Base-by-base conservation (phyloP, 2,797 vertebrate species). In the Silurus lanzhouensis region DNA sequence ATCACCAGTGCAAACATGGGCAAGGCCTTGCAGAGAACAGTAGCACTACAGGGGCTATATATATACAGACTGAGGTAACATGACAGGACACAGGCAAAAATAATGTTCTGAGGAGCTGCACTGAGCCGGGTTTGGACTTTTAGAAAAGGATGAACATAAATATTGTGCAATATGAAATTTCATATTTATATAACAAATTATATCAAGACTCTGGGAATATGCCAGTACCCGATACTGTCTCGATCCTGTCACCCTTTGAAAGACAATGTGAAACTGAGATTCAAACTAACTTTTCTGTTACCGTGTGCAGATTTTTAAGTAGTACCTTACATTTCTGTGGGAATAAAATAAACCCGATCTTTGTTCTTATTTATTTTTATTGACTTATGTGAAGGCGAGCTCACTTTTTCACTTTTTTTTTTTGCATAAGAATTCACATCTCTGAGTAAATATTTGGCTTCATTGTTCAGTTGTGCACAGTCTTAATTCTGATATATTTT, bases 11-110 rank as follows among this genome's bases (percentile, higher is more conserved):
- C 58, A 83, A 83, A 61, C 67, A 25, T 38, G 27, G 22, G 81
- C 81, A 72, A 83, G 68, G 70, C 68, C 70, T 83, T 83, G 57
- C 81, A 83, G 13, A 25, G 31, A 61, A 13, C 57, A 83, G 68
- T 60, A 83, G 61, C 22, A 20, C 68, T 72, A 14, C 38, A 61
- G 27, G 22, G 22, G 19, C 14, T 83, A 44, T 75, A 48, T 75
- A 75, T 75, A 75, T 20, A 44, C 68, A n/a, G 13, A 55, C 68
- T 83, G 68, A 80, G 31, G 48, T 48, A 31, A 64, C 70, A 75
- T 72, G 68, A 72, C 55, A 19, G n/a, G 31, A 63, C 44, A 1
- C 38, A 52, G 82, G 44, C 75, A 67, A 46, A 75, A 64, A 75
- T 38, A 72, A 82, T 63, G 58, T 63, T 79, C 58, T 79, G 38